Evolutionary conservation across 2,888 invertebrate genomes (phyloP).

Genomic region (Troides aeacus): DNA sequence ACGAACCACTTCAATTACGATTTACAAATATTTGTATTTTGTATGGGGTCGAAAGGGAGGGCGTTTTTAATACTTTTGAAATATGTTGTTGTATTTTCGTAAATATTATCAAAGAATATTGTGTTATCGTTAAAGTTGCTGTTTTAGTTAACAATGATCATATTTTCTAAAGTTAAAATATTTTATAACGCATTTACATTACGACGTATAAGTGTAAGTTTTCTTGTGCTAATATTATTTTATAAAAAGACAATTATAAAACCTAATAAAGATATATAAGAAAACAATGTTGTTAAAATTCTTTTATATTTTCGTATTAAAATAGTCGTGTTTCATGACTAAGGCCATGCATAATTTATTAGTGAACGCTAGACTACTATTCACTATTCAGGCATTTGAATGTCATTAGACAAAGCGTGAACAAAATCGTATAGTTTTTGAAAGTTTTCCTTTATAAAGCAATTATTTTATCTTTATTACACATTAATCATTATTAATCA

Average conservation of each 20-base stretch:
- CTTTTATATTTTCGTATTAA: neutral
- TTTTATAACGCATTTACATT: too few species aligned
- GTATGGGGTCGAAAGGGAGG: constrained; percentile 3
- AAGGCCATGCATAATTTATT: constrained; percentile 27
- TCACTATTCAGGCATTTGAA: constrained; percentile 14
- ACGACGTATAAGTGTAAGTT: neutral
- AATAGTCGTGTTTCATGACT: constrained; percentile 2
- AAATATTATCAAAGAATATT: neutral
- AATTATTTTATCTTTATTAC: neutral
- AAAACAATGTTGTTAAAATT: too few species aligned
- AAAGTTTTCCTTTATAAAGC: neutral
- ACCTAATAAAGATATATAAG: too few species aligned
- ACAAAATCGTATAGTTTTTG: neutral
- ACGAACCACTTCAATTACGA: constrained; percentile 13
- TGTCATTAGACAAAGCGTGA: constrained; percentile 8
- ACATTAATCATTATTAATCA: too few species aligned
- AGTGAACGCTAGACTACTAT: constrained; percentile 24
- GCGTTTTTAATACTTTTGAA: constrained; percentile 1
- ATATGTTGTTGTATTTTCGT: neutral
- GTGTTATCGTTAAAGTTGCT: neutral
- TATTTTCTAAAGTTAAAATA: too few species aligned
- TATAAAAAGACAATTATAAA: too few species aligned
- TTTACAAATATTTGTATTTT: constrained; percentile 26
- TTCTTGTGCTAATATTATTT: neutral
- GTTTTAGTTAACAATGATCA: neutral